phyloP scores from a whole-genome alignment of 1,140 invertebrate genomes.

The Mya arenaria region DNA sequence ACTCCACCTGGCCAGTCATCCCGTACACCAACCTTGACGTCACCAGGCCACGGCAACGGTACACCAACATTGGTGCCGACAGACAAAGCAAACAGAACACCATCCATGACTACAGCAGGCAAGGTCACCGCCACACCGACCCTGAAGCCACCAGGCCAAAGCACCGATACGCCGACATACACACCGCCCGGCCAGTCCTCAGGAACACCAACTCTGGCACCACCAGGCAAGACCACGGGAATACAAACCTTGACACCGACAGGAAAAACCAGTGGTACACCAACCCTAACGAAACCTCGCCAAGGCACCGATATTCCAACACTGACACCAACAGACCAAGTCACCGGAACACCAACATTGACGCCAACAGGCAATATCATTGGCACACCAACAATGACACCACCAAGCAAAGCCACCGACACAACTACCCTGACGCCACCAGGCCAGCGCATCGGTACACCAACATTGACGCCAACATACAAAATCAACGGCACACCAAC shows the following conservation, averaged over 20 bases:
- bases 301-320: conserved; percentile 22
- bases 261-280: background rate
- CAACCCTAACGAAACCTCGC: conserved; percentile 38
- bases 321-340: conserved; percentile 23
- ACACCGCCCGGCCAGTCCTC: background rate
- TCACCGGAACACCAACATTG: no score
- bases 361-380: no score
- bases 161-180: conserved; percentile 13
- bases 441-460: conserved; percentile 6
- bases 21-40: conserved; percentile 16
- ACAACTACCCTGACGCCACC: conserved; percentile 33
- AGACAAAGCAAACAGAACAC: no score
- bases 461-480: background rate
- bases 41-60: background rate
- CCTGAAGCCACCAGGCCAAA: background rate
- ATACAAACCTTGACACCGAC: conserved; percentile 22
- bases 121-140: conserved; percentile 20
- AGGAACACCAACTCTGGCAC: conserved; percentile 2
- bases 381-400: conserved; percentile 17
- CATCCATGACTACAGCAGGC: no score
- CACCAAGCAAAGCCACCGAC: conserved; percentile 8
- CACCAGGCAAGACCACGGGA: background rate
- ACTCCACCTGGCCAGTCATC: background rate
- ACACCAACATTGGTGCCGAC: conserved; percentile 18
- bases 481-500: conserved; percentile 15